Base-by-base conservation (phyloP, 2,113 vertebrate genomes). In the Cardinalis cardinalis region DNA sequence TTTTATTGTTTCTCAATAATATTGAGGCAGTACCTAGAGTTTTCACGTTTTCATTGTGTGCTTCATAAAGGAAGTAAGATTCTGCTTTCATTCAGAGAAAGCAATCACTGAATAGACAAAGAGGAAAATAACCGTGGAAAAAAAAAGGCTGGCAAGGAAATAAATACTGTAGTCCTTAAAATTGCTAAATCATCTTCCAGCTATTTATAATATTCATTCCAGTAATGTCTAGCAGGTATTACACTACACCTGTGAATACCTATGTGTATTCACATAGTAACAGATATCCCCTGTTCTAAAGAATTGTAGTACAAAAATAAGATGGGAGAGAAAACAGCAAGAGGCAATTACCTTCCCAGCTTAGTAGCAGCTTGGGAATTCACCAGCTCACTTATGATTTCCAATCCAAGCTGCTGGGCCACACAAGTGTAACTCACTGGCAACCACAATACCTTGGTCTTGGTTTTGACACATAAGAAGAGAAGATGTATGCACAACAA, bases 1-100 rank as follows among this genome's bases (percentile, higher is more conserved):
- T 95, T 95, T 92, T 88, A 94, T 96, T 92, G 80, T 93, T 95
- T 89, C 91, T 89, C 79, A 87, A 26, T 61, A 88, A 88, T 83
- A 92, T 17, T 48, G 75, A 92, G 80, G 73, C 49, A 61, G 53
- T 61, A 90, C 63, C 86, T 78, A 48, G 49, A 94, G 69, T 94
- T 86, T 90, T 81, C 88, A 88, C 51, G 26, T 84, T 94, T 73
- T 89, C 87, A 85, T 87, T 94, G 87, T 94, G 63, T n/a, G 66
- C 66, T 72, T 87, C 89, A 92, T 79, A 87, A 94, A 88, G 80
- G 71, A 86, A 90, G 78, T 49, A 73, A 38, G 85, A 85, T 65
- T 76, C 74, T 87, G 59, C 66, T 84, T 25, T 82, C 81, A 64
- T 87, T 90, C 70, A 84, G 41, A 78, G 44, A 68, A 84, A 65